phyloP scores from a whole-genome alignment of 2,113 vertebrate genomes.

The Dendrocopos noguchii region DNA sequence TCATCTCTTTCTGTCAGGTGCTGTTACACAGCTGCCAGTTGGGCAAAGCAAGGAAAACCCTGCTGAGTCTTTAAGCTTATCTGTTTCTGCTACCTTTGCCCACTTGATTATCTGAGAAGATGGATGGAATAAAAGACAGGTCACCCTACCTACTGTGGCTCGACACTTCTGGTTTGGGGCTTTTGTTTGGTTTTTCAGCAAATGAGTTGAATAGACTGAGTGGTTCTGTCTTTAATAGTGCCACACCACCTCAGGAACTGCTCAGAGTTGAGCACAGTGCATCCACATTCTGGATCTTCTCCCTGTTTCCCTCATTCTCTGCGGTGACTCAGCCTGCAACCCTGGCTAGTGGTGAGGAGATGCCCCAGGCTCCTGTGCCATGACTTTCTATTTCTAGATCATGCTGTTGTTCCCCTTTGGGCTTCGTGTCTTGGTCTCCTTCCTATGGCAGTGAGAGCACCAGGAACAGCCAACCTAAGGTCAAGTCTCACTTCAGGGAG shows the following conservation, averaged over 20 bases:
- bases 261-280: not conserved
- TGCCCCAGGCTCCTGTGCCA: not conserved
- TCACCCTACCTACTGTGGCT: not conserved
- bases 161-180: not conserved
- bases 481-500: not conserved
- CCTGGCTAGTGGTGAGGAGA: not conserved
- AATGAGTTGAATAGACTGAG: not conserved
- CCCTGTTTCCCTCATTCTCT: not conserved
- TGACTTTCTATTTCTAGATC: not conserved
- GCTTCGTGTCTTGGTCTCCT: not conserved
- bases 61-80: not conserved
- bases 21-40: not conserved
- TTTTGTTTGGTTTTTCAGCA: not conserved
- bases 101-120: not conserved
- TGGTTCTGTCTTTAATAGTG: not conserved
- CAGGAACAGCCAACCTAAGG: not conserved
- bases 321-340: not conserved
- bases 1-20: not conserved
- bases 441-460: not conserved
- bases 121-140: not conserved
- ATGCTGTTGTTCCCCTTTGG: not conserved
- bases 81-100: not conserved
- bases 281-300: not conserved
- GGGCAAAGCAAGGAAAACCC: not conserved
- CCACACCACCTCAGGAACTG: not conserved